Evolutionary conservation across 2,888 invertebrate genomes (phyloP), one percentile per base, ranked within the genome.

Genomic region (Sericinus montela): DNA sequence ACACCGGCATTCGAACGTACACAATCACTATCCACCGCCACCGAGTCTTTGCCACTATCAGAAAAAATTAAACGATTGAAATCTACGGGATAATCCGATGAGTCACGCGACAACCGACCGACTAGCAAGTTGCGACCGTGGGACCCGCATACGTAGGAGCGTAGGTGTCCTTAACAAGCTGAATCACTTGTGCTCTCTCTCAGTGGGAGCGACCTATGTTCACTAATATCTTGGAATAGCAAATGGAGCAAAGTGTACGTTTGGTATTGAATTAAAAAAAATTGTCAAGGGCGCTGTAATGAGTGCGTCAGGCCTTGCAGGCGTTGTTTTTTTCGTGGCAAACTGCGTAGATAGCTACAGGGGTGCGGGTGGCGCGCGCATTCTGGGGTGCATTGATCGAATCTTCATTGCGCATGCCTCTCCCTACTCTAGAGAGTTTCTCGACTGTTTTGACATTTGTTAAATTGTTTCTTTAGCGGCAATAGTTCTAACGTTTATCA

Each of bases 91-190:
- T 74, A 75, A 76, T 74, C 84, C 84, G 65, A 63, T 87, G 87
- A 83, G 72, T 87, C 87, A 87, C 86, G 78, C 79, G 69, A 70
- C 64, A 56, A 65, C 67, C 61, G 65, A 56, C 67, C 62, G 62
- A 75, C 77, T 72, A 66, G 66, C 68, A 65, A 69, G 72, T 71
- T n/a, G 67, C 59, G 15, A 14, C 36, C 41, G 41, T 53, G 60
- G 66, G 65, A 61, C 54, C 60, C 56, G 32, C 32, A 32, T 9
- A 56, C 61, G 53, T 57, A 55, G 56, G 60, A 63, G 69, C 64
- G 83, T 80, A 88, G 86, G 91, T 89, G 91, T 90, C 77, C 91
- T 69, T 73, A 78, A 76, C 69, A 56, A 76, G 69, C 53, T 69
- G 66, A 77, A 54, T 54, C 53, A 50, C 50, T 32, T 4, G 32